A percentile compares a stretch with the other conserved stretches of the same genome.
Evolutionary conservation across 2,888 invertebrate species (phyloP).

Genomic region (Acronicta aceris): DNA sequence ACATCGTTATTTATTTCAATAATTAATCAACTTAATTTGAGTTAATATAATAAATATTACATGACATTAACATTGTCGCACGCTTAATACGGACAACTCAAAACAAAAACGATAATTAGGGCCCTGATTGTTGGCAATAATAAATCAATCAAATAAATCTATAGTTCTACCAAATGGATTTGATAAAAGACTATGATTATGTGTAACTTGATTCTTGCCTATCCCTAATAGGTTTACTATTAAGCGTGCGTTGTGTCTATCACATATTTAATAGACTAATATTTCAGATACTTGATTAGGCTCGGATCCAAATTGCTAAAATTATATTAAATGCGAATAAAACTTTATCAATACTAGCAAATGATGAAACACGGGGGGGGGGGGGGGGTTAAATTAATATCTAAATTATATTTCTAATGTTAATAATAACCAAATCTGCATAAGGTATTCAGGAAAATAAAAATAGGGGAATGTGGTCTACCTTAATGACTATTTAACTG

Average conservation of each 20-base stretch:
- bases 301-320: conserved; percentile 76
- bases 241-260: conserved; percentile 67
- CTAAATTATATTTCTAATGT: conserved; percentile 10
- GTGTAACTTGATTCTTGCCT: no score
- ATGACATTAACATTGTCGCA: no score
- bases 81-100: no score
- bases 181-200: no score
- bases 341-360: conserved; percentile 65
- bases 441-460: background rate
- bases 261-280: conserved; percentile 69
- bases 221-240: no score
- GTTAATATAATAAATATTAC: no score
- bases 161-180: no score
- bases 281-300: conserved; percentile 72
- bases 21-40: conserved; percentile 17
- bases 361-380: conserved; percentile 56
- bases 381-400: background rate
- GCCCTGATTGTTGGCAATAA: no score
- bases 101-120: no score
- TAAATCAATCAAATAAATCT: no score
- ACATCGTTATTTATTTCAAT: conserved; percentile 40
- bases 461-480: conserved; percentile 30
- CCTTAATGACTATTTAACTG: background rate
- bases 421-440: no score
- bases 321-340: conserved; percentile 80